Evolutionary conservation across 2,888 invertebrate genomes (phyloP).

Genomic region (Melinaea marsaeus): DNA sequence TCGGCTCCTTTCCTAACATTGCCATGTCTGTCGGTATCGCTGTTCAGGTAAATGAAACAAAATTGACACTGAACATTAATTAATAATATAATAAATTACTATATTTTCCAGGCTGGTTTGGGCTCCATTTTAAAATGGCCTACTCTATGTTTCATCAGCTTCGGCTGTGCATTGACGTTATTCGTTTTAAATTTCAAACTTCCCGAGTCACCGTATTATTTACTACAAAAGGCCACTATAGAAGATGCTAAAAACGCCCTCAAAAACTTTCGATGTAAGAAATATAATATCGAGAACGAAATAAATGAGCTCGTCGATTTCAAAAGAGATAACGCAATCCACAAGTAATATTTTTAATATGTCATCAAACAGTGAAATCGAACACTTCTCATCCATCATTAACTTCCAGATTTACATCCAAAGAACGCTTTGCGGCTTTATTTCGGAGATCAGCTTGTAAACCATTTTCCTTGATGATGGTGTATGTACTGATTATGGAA

Average conservation of each 20-base stretch:
- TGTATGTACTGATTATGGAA: slow-evolving; percentile 43
- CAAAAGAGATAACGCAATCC: slow-evolving; percentile 50
- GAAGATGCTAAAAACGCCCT: slow-evolving; percentile 37
- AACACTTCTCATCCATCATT: too few species aligned
- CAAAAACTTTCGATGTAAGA: slow-evolving; percentile 41
- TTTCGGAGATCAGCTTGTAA: slow-evolving; percentile 40
- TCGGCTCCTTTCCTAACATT: slow-evolving; percentile 81
- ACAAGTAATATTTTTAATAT: slow-evolving; percentile 38
- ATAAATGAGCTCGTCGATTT: slow-evolving; percentile 48
- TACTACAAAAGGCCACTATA: slow-evolving; percentile 38
- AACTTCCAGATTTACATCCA: slow-evolving; percentile 37
- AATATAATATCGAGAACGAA: slow-evolving; percentile 45
- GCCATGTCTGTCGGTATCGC: slow-evolving; percentile 81
- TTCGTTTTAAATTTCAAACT: slow-evolving; percentile 39
- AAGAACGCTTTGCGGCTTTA: slow-evolving; percentile 37
- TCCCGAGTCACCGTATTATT: slow-evolving; percentile 55
- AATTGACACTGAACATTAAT: background rate
- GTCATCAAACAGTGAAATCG: too few species aligned
- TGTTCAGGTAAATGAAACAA: slow-evolving; percentile 44
- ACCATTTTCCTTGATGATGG: slow-evolving; percentile 44
- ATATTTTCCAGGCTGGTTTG: slow-evolving; percentile 45
- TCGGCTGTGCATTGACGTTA: slow-evolving; percentile 34
- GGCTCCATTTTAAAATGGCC: slow-evolving; percentile 46
- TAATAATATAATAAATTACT: background rate
- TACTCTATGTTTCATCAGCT: slow-evolving; percentile 40